Evolutionary conservation across 2,797 vertebrate species (phyloP).

Genomic region (Fringilla coelebs): DNA sequence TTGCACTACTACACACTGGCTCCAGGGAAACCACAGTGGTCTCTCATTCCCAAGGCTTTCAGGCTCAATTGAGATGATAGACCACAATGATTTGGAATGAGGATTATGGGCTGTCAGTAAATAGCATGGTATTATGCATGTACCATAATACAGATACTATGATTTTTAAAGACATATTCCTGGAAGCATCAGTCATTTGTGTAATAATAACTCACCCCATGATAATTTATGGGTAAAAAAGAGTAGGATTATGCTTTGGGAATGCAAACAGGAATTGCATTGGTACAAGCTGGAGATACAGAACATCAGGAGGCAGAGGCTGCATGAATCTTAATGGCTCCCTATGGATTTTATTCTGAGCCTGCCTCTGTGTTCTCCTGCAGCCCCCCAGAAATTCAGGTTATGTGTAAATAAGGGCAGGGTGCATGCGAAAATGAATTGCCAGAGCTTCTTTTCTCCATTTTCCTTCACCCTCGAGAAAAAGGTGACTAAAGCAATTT

Average conservation of each 20-base stretch:
- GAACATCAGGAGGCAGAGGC: neutral
- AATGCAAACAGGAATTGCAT: neutral
- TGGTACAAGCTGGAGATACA: neutral
- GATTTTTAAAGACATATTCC: conserved; percentile 14
- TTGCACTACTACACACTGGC: conserved; percentile 4
- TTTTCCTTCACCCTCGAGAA: neutral
- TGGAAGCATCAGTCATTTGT: conserved; percentile 18
- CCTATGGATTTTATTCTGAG: neutral
- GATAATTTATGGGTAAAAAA: neutral
- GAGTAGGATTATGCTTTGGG: neutral
- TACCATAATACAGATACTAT: neutral
- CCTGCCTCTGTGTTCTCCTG: neutral
- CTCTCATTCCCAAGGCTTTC: neutral
- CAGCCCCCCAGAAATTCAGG: neutral
- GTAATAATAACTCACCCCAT: neutral
- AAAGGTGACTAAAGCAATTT: neutral
- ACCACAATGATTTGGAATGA: conserved; percentile 35
- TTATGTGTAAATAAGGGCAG: neutral
- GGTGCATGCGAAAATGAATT: neutral
- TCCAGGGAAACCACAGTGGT: conserved; percentile 31
- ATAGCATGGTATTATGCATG: neutral
- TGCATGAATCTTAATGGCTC: neutral
- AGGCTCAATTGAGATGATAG: neutral
- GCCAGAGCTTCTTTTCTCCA: neutral
- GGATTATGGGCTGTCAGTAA: conserved; percentile 48